phyloP scores from a whole-genome alignment of 2,113 vertebrate genomes.

The Ahaetulla prasina region DNA sequence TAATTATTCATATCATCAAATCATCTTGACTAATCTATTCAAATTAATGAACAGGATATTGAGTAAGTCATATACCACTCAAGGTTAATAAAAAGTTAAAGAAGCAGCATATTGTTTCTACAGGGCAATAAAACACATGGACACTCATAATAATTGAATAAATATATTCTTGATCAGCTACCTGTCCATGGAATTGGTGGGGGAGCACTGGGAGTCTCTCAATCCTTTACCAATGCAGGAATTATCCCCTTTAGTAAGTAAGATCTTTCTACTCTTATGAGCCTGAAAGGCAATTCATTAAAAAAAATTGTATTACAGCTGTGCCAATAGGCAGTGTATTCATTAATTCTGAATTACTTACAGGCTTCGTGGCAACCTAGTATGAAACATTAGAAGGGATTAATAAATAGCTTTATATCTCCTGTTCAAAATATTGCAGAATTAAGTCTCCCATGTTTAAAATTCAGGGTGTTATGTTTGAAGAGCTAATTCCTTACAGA shows the following conservation, averaged over 20 bases:
- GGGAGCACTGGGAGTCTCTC: neutral
- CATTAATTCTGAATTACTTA: neutral
- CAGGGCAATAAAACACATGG: neutral
- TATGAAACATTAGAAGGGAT: neutral
- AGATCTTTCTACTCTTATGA: neutral
- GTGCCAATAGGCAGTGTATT: neutral
- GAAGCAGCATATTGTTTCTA: neutral
- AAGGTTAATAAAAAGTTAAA: neutral
- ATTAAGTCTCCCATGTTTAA: neutral
- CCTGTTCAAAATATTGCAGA: neutral
- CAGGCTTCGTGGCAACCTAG: neutral
- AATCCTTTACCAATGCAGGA: neutral
- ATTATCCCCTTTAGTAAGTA: neutral
- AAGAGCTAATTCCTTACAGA: neutral
- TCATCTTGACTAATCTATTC: neutral
- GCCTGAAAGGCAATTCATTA: neutral
- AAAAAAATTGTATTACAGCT: neutral
- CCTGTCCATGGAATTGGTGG: neutral
- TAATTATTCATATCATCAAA: neutral
- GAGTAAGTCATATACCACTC: neutral
- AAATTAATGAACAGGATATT: neutral
- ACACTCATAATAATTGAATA: neutral
- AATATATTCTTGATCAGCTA: neutral
- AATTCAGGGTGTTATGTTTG: neutral
- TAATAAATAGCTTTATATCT: neutral